Percentiles rank a stretch among this genome's conserved stretches.
phyloP scores from a whole-genome alignment of 2,797 vertebrate genomes.

The Malurus splendens region DNA sequence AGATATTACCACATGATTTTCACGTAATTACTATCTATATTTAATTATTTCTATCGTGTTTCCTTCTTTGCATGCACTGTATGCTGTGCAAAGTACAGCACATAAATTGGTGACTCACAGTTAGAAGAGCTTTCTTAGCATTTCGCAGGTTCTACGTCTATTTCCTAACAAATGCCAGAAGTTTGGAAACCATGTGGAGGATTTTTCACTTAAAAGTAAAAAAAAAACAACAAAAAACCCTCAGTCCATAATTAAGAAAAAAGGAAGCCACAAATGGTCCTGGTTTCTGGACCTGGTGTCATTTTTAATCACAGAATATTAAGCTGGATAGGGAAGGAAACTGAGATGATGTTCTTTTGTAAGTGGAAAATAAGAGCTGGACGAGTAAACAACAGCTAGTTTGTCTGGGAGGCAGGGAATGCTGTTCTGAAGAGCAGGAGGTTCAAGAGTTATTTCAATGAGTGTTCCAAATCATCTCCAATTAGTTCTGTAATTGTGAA shows the following conservation, averaged over 20 bases:
- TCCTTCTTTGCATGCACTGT: neutral
- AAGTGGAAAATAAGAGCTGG: neutral
- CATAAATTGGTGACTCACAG: neutral
- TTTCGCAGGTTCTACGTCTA: neutral
- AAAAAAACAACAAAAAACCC: neutral
- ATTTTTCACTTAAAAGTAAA: neutral
- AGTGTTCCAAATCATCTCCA: neutral
- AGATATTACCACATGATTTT: neutral
- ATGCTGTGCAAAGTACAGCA: neutral
- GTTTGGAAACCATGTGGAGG: conserved; percentile 10
- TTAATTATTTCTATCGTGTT: neutral
- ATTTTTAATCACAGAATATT: neutral
- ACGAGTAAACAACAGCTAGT: neutral
- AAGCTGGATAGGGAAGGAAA: neutral
- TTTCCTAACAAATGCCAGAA: neutral
- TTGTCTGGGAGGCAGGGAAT: neutral
- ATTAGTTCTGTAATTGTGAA: neutral
- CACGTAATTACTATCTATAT: neutral
- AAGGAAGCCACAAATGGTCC: neutral
- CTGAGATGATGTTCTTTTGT: neutral
- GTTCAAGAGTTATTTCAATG: neutral
- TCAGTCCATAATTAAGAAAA: neutral
- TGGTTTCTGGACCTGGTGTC: neutral
- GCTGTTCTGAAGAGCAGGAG: neutral
- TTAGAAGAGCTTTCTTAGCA: neutral